Percentiles rank a stretch among this genome's conserved stretches.
These are phyloP conservation scores for Labia minor DNA, from an alignment of 2,888 invertebrate genomes.

Conservation along the genomic window DNA sequence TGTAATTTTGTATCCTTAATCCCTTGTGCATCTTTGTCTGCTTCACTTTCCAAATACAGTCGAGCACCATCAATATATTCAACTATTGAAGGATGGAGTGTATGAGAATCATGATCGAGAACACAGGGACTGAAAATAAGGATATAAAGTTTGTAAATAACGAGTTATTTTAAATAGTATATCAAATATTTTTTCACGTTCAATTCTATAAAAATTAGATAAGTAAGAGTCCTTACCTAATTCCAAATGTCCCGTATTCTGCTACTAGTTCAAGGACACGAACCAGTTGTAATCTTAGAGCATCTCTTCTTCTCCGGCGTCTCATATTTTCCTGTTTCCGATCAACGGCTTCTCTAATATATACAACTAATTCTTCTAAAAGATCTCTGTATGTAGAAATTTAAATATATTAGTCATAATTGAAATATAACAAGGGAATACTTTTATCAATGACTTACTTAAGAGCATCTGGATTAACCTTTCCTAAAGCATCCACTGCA, in stretches of 20 bases:
- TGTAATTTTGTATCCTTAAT: conserved; percentile 83
- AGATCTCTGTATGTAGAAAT: conserved; percentile 57
- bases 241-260: conserved; percentile 78
- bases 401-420: not conserved
- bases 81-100: conserved; percentile 73
- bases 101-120: conserved; percentile 70
- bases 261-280: conserved; percentile 86
- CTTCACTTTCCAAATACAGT: conserved; percentile 81
- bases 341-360: conserved; percentile 91
- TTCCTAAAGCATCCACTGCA: conserved; percentile 85
- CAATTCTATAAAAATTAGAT: not conserved
- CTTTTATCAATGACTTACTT: too few species aligned
- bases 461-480: conserved; percentile 87
- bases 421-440: conserved; percentile 24
- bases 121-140: conserved; percentile 56
- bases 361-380: conserved; percentile 86
- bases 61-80: conserved; percentile 94
- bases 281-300: conserved; percentile 80
- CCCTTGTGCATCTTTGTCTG: conserved; percentile 81
- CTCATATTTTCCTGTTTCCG: conserved; percentile 95
- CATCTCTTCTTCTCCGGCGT: conserved; percentile 78
- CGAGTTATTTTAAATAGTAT: conserved; percentile 16
- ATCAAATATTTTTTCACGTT: conserved; percentile 14
- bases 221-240: conserved; percentile 40
- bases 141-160: too few species aligned